These are phyloP conservation scores for Osmerus eperlanus DNA, from an alignment of 2,113 vertebrate genomes.

Conservation along the genomic window DNA sequence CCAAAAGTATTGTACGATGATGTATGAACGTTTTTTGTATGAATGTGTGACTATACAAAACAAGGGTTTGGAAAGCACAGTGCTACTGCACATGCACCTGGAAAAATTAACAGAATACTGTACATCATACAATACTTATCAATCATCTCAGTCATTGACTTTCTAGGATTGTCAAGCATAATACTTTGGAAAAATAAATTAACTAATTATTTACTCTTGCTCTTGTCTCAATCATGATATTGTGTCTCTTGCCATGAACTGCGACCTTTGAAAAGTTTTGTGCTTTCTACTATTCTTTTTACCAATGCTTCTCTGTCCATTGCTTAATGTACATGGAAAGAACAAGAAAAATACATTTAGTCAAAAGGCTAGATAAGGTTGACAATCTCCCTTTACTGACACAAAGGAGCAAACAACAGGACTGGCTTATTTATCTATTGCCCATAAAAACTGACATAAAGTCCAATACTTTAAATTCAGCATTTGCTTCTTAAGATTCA, in stretches of 20 bases:
- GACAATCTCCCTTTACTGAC: conserved; percentile 55
- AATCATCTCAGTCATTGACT: background rate
- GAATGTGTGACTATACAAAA: conserved; percentile 11
- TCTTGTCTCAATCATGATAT: no score
- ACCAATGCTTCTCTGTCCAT: conserved; percentile 56
- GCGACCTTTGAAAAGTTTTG: background rate
- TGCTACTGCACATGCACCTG: conserved; percentile 15
- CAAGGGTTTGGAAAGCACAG: conserved; percentile 19
- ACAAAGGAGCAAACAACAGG: conserved; percentile 46
- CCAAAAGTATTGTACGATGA: conserved; percentile 26
- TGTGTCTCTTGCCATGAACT: background rate
- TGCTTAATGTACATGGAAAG: conserved; percentile 68
- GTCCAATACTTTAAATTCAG: conserved; percentile 48
- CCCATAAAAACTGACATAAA: conserved; percentile 65
- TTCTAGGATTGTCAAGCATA: conserved; percentile 44
- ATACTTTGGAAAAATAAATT: conserved; percentile 4
- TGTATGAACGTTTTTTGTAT: conserved; percentile 2
- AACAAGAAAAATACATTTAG: conserved; percentile 62
- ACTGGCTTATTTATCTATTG: conserved; percentile 48
- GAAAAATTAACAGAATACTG: conserved; percentile 11
- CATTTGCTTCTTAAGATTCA: conserved; percentile 53
- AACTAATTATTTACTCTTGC: background rate
- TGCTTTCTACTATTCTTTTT: conserved; percentile 17
- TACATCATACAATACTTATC: background rate
- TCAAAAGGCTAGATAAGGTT: conserved; percentile 60